These are phyloP conservation scores for Apodemia mormo DNA, from an alignment of 2,888 invertebrate genomes.

Conservation along the genomic window DNA sequence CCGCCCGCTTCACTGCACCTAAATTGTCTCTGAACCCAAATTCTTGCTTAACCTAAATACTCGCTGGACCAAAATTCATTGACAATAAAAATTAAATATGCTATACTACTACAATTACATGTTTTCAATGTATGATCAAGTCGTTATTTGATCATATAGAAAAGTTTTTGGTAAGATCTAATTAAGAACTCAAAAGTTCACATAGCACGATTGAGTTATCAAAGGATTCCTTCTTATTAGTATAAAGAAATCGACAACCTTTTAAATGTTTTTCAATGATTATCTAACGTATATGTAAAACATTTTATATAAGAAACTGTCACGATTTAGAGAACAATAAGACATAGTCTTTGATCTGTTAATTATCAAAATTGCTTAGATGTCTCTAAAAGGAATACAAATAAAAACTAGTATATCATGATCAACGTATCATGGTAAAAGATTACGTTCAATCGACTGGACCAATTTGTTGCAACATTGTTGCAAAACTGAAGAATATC, in stretches of 20 bases:
- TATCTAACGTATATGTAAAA: constrained; percentile 3
- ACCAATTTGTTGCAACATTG: constrained; percentile 10
- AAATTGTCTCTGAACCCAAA: no score
- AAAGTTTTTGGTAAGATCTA: no score
- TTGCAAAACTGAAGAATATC: background rate
- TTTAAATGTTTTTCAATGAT: background rate
- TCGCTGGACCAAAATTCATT: no score
- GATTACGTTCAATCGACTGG: background rate
- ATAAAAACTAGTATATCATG: constrained; percentile 12
- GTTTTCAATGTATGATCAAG: no score
- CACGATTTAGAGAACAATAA: background rate
- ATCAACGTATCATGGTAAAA: background rate
- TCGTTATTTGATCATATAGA: no score
- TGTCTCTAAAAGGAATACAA: background rate
- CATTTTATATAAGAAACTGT: background rate
- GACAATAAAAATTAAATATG: no score
- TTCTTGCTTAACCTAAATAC: no score
- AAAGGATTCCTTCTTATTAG: background rate
- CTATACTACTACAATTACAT: no score
- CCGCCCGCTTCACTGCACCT: no score
- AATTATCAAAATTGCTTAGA: background rate
- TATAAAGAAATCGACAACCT: background rate
- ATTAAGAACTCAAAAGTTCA: no score
- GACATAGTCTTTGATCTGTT: constrained; percentile 6
- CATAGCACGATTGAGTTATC: no score